Evolutionary conservation across 2,888 invertebrate genomes (phyloP).

Genomic region (Temnothorax rugatulus): DNA sequence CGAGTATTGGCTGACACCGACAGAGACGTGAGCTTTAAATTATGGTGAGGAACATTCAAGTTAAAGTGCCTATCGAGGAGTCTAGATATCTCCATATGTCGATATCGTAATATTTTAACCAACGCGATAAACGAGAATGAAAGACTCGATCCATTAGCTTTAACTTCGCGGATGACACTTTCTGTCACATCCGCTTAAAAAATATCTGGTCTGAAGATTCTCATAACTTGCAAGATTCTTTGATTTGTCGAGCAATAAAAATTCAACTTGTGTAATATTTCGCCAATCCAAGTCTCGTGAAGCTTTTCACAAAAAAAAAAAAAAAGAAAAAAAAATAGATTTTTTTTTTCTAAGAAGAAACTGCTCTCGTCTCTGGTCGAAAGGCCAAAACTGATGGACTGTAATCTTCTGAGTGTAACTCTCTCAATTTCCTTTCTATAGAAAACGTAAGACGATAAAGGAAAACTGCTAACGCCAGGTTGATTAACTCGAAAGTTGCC

Average conservation of each 20-base stretch:
- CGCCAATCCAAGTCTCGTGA: background rate
- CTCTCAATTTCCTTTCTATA: background rate
- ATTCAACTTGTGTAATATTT: background rate
- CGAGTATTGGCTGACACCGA: constrained; percentile 18
- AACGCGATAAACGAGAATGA: background rate
- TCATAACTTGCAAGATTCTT: background rate
- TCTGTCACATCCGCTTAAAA: background rate
- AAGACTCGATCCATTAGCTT: constrained; percentile 20
- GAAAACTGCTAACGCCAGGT: constrained; percentile 9
- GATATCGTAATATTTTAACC: constrained; percentile 47
- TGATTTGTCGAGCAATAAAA: background rate
- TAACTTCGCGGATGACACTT: background rate
- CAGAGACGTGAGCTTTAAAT: constrained; percentile 25
- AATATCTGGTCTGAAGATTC: background rate
- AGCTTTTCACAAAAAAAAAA: background rate
- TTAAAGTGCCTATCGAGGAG: constrained; percentile 8
- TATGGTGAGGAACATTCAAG: constrained; percentile 26
- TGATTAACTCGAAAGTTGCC: constrained; percentile 36
- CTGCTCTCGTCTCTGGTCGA: background rate
- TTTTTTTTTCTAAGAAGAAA: background rate
- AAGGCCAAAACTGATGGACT: background rate
- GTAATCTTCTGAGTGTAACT: background rate
- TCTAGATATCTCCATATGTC: constrained; percentile 29
- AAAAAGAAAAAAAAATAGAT: too few relatives aligned
- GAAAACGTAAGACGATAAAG: background rate